Evolutionary conservation across 1,140 invertebrate species (phyloP).

Genomic region (Rhyacophila brunnea): DNA sequence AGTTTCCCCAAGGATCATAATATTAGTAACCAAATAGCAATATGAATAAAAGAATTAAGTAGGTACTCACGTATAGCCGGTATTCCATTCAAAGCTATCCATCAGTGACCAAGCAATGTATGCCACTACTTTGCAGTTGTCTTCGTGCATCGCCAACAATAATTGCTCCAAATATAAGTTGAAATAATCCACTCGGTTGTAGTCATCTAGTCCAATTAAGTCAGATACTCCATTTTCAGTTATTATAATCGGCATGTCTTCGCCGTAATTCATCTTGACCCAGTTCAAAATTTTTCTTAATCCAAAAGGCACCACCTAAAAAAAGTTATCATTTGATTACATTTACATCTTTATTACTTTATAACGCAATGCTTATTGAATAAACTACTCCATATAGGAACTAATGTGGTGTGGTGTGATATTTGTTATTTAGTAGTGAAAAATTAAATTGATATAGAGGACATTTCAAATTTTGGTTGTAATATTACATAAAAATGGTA

Average conservation of each 20-base stretch:
- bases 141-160: conserved; percentile 51
- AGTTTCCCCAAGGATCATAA: too few species aligned
- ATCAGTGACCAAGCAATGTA: conserved; percentile 74
- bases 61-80: conserved; percentile 16
- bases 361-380: too few species aligned
- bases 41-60: too few species aligned
- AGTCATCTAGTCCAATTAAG: conserved; percentile 49
- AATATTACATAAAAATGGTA: too few species aligned
- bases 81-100: conserved; percentile 75
- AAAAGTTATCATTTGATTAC: too few species aligned
- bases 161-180: conserved; percentile 61
- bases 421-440: too few species aligned
- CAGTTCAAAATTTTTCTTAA: conserved; percentile 68
- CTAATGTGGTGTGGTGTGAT: too few species aligned
- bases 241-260: conserved; percentile 63
- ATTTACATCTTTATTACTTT: too few species aligned
- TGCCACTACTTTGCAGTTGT: conserved; percentile 66
- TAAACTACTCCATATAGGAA: too few species aligned
- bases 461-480: too few species aligned
- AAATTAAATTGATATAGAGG: too few species aligned
- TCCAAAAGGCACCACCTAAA: conserved; percentile 37
- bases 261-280: conserved; percentile 68
- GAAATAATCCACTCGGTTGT: conserved; percentile 55
- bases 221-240: conserved; percentile 69
- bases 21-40: too few species aligned